Conservation (phyloP, 1,140 invertebrate species). For the Ips typographus region DNA sequence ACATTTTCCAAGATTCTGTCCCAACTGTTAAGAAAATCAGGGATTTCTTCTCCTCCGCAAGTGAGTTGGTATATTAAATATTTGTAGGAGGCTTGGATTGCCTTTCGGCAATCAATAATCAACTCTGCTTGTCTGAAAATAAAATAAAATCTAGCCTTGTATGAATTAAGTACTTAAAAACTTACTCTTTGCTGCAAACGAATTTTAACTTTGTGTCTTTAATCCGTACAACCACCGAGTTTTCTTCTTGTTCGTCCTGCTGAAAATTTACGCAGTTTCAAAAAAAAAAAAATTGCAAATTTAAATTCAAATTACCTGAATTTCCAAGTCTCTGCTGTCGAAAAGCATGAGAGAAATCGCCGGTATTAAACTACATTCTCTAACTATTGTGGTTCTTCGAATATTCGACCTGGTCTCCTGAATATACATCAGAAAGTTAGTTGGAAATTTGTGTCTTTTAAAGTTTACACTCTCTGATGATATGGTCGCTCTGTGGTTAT, state of each 20-base stretch:
- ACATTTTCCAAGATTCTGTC: slow-evolving; percentile 20
- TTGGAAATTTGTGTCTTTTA: slow-evolving; percentile 40
- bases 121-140: slow-evolving; percentile 44
- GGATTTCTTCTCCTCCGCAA: slow-evolving; percentile 36
- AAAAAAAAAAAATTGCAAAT: slow-evolving; percentile 32
- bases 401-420: slow-evolving; percentile 51
- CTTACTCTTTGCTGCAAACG: slow-evolving; percentile 45
- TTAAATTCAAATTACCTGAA: slow-evolving; percentile 36
- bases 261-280: slow-evolving; percentile 22
- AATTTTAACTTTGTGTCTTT: slow-evolving; percentile 44
- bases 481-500: slow-evolving; percentile 49
- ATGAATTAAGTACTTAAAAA: slow-evolving; percentile 10
- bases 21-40: slow-evolving; percentile 23
- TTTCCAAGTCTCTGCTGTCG: slow-evolving; percentile 41
- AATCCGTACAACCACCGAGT: slow-evolving; percentile 42
- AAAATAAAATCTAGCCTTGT: slow-evolving; percentile 19
- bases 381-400: slow-evolving; percentile 45
- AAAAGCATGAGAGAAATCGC: slow-evolving; percentile 48
- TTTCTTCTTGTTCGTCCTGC: slow-evolving; percentile 28
- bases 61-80: slow-evolving; percentile 49
- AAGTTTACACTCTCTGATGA: slow-evolving; percentile 49
- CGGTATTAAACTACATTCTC: slow-evolving; percentile 49
- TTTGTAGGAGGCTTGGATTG: slow-evolving; percentile 36
- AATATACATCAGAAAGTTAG: slow-evolving; percentile 49
- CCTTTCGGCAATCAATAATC: slow-evolving; percentile 45